Conservation (phyloP, 2,888 invertebrate species). For the Lutraria lutraria region DNA sequence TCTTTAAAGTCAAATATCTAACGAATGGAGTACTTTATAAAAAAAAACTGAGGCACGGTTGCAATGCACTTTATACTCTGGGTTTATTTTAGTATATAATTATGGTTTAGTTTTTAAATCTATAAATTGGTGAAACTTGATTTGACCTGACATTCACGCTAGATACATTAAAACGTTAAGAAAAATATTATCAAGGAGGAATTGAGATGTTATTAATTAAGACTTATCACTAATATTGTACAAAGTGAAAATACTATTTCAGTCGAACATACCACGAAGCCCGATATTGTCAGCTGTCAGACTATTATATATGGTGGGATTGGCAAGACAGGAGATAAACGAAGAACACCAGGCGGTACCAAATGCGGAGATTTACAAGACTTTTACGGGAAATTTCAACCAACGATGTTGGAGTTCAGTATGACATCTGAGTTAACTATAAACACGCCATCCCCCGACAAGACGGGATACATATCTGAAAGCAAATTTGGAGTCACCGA, state of each 20-base stretch:
- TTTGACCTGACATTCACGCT: too few species aligned
- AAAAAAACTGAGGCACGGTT: too few species aligned
- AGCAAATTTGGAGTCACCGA: slow-evolving; percentile 46
- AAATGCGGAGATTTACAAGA: slow-evolving; percentile 30
- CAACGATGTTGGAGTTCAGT: slow-evolving; percentile 11
- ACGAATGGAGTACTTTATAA: too few species aligned
- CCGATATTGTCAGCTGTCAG: slow-evolving; percentile 25
- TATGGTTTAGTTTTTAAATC: too few species aligned
- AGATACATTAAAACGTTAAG: too few species aligned
- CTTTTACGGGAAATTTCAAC: slow-evolving; percentile 45
- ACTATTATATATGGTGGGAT: slow-evolving; percentile 5
- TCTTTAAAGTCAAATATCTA: too few species aligned
- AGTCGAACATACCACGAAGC: neutral
- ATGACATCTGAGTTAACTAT: slow-evolving; percentile 7
- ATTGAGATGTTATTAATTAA: too few species aligned
- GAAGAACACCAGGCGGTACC: neutral
- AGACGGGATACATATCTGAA: slow-evolving; percentile 13
- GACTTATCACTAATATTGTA: too few species aligned
- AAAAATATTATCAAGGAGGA: too few species aligned
- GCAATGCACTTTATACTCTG: too few species aligned
- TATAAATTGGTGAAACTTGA: too few species aligned
- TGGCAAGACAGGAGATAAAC: neutral
- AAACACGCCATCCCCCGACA: neutral
- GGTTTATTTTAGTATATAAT: too few species aligned
- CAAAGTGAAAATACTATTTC: neutral